These are phyloP conservation scores for Abramis brama DNA, from an alignment of 2,113 vertebrate genomes.

Conservation along the genomic window DNA sequence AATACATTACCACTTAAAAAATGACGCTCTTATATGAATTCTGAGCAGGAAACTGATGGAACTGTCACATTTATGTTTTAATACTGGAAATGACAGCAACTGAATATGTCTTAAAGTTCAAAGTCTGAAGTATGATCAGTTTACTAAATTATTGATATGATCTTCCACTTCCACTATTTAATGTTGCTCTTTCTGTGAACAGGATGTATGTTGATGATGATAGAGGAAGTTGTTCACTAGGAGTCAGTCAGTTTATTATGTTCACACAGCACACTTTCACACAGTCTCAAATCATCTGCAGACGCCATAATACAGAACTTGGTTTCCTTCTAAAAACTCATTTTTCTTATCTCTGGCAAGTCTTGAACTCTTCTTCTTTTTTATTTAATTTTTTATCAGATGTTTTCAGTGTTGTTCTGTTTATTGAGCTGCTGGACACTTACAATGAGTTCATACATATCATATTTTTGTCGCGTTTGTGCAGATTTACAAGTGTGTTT, in stretches of 20 bases:
- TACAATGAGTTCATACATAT: background rate
- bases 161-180: too few relatives aligned
- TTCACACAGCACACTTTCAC: background rate
- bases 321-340: background rate
- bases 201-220: too few relatives aligned
- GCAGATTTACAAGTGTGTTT: background rate
- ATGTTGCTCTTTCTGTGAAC: too few relatives aligned
- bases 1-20: background rate
- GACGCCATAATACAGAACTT: background rate
- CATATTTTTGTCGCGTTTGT: background rate
- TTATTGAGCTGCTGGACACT: background rate
- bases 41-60: background rate
- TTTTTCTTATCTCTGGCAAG: background rate
- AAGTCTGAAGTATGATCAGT: background rate
- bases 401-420: background rate
- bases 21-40: background rate
- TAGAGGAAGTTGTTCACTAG: too few relatives aligned
- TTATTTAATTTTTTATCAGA: background rate
- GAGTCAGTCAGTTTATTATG: too few relatives aligned
- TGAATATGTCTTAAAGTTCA: background rate
- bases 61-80: background rate
- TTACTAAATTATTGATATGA: background rate
- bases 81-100: background rate
- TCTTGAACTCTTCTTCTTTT: background rate
- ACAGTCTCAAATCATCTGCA: background rate